A percentile compares a stretch with the other conserved stretches of the same genome.
Conservation (phyloP, 92 coral and sea anemone genomes). For the Zoanthus gigantus region DNA sequence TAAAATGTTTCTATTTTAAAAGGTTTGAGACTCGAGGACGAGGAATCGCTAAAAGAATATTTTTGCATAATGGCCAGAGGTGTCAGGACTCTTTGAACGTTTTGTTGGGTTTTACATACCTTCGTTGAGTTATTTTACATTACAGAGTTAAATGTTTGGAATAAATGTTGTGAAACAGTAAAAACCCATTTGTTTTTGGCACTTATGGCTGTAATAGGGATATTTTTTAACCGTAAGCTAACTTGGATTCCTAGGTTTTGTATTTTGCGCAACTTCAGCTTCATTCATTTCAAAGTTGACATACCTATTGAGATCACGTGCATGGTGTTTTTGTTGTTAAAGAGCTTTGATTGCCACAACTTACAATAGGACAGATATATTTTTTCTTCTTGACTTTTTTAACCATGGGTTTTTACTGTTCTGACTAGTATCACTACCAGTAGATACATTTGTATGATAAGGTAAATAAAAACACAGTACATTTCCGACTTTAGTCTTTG, state of each 20-base stretch:
- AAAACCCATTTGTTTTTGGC: not conserved
- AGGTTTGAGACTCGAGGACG: slow-evolving; percentile 18
- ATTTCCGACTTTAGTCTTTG: no score
- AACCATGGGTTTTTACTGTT: not conserved
- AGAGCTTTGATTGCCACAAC: not conserved
- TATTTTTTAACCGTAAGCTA: slow-evolving; percentile 1
- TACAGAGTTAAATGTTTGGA: not conserved
- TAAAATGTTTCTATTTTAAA: not conserved
- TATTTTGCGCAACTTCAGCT: no score
- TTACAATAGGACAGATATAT: not conserved
- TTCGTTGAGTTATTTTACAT: not conserved
- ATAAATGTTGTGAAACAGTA: slow-evolving; percentile 4
- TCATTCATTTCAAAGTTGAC: no score
- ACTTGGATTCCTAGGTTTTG: not conserved
- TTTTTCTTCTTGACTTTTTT: no score
- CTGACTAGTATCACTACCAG: not conserved
- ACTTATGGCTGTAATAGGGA: not conserved
- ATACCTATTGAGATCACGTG: no score
- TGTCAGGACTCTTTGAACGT: not conserved
- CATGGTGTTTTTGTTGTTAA: slow-evolving; percentile 2
- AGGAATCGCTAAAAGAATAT: slow-evolving; percentile 3
- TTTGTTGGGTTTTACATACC: not conserved
- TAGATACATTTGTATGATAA: not conserved
- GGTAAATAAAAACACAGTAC: not conserved
- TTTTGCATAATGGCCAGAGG: not conserved